These are phyloP conservation scores for Nomia melanderi DNA, from an alignment of 1,140 invertebrate species.

Conservation along the genomic window DNA sequence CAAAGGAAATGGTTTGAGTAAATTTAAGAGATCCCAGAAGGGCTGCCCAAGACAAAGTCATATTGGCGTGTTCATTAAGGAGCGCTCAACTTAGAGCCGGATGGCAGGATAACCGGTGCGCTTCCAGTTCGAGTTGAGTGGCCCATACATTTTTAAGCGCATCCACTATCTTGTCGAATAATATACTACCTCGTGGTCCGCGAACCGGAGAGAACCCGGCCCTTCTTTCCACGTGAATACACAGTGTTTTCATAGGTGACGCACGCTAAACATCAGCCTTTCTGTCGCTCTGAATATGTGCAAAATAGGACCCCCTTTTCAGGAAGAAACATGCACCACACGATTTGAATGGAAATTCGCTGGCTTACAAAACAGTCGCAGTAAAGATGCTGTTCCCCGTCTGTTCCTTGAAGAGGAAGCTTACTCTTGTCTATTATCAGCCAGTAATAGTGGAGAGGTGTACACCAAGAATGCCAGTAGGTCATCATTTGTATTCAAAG, in stretches of 20 bases:
- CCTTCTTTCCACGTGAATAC: slow-evolving; percentile 2
- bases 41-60: not conserved
- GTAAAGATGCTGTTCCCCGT: no score
- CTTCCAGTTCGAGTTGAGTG: slow-evolving; percentile 72
- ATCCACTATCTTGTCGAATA: slow-evolving; percentile 62
- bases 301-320: slow-evolving; percentile 12
- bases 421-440: no score
- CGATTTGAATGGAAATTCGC: not conserved
- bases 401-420: no score
- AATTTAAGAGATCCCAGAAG: no score
- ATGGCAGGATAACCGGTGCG: slow-evolving; percentile 61
- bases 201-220: slow-evolving; percentile 11
- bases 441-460: no score
- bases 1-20: no score
- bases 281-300: not conserved
- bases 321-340: not conserved
- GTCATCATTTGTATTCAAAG: no score
- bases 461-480: no score
- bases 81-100: slow-evolving; percentile 26
- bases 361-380: not conserved
- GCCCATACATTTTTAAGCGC: slow-evolving; percentile 73
- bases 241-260: slow-evolving; percentile 18
- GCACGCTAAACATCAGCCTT: slow-evolving; percentile 6
- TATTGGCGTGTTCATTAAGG: slow-evolving; percentile 65
- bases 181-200: slow-evolving; percentile 5